Evolutionary conservation across 2,888 invertebrate genomes (phyloP).

Genomic region (Charanyca ferruginea): DNA sequence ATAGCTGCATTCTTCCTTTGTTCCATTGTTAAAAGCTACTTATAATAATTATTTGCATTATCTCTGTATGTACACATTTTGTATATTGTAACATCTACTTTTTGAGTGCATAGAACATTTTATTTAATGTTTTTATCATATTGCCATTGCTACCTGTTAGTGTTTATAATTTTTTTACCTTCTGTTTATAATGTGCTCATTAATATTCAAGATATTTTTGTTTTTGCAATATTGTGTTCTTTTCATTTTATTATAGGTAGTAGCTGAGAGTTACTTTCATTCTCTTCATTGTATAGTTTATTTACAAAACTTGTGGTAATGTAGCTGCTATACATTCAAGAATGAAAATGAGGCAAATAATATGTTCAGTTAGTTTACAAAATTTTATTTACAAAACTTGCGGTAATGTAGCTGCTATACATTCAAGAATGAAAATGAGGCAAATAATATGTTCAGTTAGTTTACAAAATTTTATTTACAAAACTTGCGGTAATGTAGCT

Average conservation of each 20-base stretch:
- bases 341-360: neutral
- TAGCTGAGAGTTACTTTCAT: slow-evolving; percentile 7
- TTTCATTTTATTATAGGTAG: slow-evolving; percentile 25
- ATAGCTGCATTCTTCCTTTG: slow-evolving; percentile 77
- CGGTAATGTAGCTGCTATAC: slow-evolving; percentile 32
- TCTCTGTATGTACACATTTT: slow-evolving; percentile 66
- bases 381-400: slow-evolving; percentile 3
- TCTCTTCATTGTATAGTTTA: slow-evolving; percentile 5
- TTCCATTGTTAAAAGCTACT: slow-evolving; percentile 79
- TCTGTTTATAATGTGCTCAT: neutral
- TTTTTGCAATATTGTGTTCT: slow-evolving; percentile 6
- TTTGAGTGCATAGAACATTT: slow-evolving; percentile 25
- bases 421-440: neutral
- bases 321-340: slow-evolving; percentile 26
- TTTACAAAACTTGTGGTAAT: slow-evolving; percentile 12
- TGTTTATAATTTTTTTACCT: slow-evolving; percentile 18
- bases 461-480: neutral
- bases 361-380: too few species aligned
- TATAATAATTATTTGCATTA: slow-evolving; percentile 68
- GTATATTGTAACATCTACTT: slow-evolving; percentile 41
- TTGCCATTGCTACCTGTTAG: neutral
- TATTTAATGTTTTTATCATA: slow-evolving; percentile 9
- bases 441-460: too few species aligned
- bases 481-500: slow-evolving; percentile 21
- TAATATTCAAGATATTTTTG: neutral